Conservation (phyloP, 2,888 invertebrate genomes). For the Hypolimnas misippus region DNA sequence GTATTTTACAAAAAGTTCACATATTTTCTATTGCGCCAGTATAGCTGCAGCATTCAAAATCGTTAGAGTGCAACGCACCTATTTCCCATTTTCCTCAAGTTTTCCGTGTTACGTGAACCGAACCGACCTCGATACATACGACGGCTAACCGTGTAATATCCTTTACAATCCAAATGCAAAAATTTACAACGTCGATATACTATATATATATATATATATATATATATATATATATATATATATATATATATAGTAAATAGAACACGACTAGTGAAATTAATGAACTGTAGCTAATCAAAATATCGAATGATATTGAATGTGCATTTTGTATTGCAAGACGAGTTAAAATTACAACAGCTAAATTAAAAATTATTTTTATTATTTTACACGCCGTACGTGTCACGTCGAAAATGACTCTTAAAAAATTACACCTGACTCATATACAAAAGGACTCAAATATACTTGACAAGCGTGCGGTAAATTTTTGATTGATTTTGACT, state of each 20-base stretch:
- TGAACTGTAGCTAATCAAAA: too few species aligned
- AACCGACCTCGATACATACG: slow-evolving; percentile 26
- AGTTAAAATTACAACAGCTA: too few species aligned
- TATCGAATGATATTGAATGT: too few species aligned
- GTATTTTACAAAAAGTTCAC: slow-evolving; percentile 21
- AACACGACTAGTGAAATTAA: not conserved
- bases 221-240: too few species aligned
- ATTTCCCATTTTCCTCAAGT: slow-evolving; percentile 38
- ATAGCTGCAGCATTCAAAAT: slow-evolving; percentile 34
- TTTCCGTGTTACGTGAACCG: slow-evolving; percentile 28
- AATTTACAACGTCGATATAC: slow-evolving; percentile 17
- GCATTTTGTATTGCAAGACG: too few species aligned
- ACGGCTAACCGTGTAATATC: slow-evolving; percentile 27
- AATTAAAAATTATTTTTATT: too few species aligned
- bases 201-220: too few species aligned
- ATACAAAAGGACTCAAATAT: slow-evolving; percentile 30
- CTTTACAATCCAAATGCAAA: slow-evolving; percentile 22
- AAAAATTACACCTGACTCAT: slow-evolving; percentile 48
- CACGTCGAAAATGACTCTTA: slow-evolving; percentile 51
- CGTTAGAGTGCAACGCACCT: slow-evolving; percentile 29
- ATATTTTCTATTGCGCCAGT: slow-evolving; percentile 30
- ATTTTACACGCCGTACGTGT: too few species aligned
- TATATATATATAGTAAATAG: not conserved
- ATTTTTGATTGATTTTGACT: too few species aligned
- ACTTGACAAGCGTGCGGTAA: too few species aligned